Evolutionary conservation across 2,113 vertebrate genomes (phyloP), one percentile per base, ranked within the genome.

Genomic region (Elephantulus edwardii): DNA sequence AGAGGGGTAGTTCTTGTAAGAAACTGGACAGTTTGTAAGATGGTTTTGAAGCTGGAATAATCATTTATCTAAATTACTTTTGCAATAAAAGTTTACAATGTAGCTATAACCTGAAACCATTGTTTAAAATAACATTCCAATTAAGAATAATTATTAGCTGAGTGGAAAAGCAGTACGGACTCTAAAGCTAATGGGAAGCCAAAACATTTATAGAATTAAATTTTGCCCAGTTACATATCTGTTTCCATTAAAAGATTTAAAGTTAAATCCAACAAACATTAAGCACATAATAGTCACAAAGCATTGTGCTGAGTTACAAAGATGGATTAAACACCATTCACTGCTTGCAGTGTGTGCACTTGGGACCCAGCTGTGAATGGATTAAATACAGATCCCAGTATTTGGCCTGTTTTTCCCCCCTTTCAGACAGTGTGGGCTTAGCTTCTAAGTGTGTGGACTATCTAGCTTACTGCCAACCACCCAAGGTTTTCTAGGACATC

Each of bases 181-280:
- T 78, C 6, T 42, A 89, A 83, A 91, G 85, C 91, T 93, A 92
- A 95, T 64, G 71, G 54, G 75, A 86, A 62, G 76, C 30, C 86
- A 72, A 81, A 83, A 26, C 80, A 64, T 80, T 38, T 50, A 50
- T 75, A 24, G 81, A 88, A 62, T 92, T 83, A 16, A 42, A 86
- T 71, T 88, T 77, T 88, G 62, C 78, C 38, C 75, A 72, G 52
- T 3, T 22, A 79, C 33, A 44, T 76, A 71, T 58, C 82, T 93
- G 66, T 24, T 89, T 81, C 81, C 66, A 72, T 88, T 83, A 84
- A 86, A 74, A 71, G 35, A 85, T 44, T 91, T 84, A 58, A 46
- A 91, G 82, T 87, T 89, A 90, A 87, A 86, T 79, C 42, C 70
- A 48, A 38, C 33, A 56, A 75, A 82, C 35, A 79, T 78, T 82